Evolutionary conservation across 1,140 invertebrate genomes (phyloP).

Genomic region (Drosophila grimshawi): DNA sequence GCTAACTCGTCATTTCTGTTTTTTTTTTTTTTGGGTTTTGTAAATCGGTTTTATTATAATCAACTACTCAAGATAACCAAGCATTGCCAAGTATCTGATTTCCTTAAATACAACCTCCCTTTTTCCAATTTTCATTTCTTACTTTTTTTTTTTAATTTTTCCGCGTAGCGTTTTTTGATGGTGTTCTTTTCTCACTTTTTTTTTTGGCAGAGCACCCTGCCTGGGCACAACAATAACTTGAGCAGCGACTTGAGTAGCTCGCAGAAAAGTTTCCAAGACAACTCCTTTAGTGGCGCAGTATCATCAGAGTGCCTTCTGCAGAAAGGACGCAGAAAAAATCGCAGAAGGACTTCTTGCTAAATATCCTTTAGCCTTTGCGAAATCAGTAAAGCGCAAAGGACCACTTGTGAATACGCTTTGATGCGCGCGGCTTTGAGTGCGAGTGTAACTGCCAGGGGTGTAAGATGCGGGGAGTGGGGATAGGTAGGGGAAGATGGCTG

Average conservation of each 20-base stretch:
- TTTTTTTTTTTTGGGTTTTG: not conserved
- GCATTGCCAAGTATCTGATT: constrained; percentile 73
- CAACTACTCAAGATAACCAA: constrained; percentile 31
- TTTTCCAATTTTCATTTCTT: constrained; percentile 52
- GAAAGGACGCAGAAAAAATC: constrained; percentile 12
- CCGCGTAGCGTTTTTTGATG: constrained; percentile 30
- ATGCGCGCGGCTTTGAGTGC: constrained; percentile 76
- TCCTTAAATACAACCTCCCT: constrained; percentile 44
- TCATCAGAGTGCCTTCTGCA: constrained; percentile 1
- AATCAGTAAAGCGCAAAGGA: constrained; percentile 80
- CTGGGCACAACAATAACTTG: constrained; percentile 67
- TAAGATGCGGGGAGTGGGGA: not conserved
- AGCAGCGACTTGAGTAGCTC: constrained; percentile 77
- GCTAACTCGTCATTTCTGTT: not conserved
- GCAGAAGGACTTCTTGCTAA: constrained; percentile 74
- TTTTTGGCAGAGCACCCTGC: constrained; percentile 17
- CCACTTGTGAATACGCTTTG: constrained; percentile 84
- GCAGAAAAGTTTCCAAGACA: constrained; percentile 83
- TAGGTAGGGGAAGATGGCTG: not conserved
- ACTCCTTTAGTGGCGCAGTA: constrained; percentile 73
- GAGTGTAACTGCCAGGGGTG: constrained; percentile 62
- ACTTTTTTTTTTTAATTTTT: constrained; percentile 53
- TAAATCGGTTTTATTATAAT: not conserved
- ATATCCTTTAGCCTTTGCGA: constrained; percentile 79
- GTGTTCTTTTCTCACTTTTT: constrained; percentile 36